Base-by-base conservation (phyloP, 64 coral and sea anemone species). In the Orbicella faveolata region DNA sequence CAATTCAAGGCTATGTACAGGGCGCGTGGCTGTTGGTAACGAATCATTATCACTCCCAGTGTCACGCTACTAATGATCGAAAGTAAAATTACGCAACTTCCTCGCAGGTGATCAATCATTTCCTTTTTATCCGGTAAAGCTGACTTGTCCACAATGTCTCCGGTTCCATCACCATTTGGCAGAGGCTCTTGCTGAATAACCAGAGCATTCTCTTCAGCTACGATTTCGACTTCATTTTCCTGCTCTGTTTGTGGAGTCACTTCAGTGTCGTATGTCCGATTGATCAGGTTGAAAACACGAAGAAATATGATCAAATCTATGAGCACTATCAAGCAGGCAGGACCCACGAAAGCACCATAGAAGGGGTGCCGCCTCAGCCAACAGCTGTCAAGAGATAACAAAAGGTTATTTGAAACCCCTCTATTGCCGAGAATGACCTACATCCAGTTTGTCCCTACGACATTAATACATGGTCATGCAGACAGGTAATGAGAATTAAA, bases 271-370 rank as follows among this genome's bases (percentile, higher is more conserved):
- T 93, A 97, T 6, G 83, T 88, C 63, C 35, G 37, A 12, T 87
- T 54, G 9, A 93, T 88, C 3, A 97, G 21, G 35, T 83, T 90
- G 33, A 48, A 91, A 15, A 99, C 79, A 23, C 97, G 94, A 14
- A 99, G 84, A 41, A 93, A 93, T 17, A 99, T 72, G 20, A 99
- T 79, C 41, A 93, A 79, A 30, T 99, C 90, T 73, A 99, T 90
- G 9, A 99, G 39, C n/a, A 91, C 52, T 59, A 99, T 87, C 57
- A 99, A 86, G 53, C 97, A 96, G 12, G 91, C 94, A 30, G 97
- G 97, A 54, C 97, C 97, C 16, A 99, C 51, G 63, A 99, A 99
- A 4, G 91, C 97, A 61, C 97, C 97, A 15, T 96, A 88, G 75
- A 95, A 95, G 1, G 97, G 94, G 37, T 95, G 91, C 36, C 55